A percentile compares a stretch with the other conserved stretches of the same genome.
These are phyloP conservation scores for Hipparchia semele DNA, from an alignment of 2,888 invertebrate genomes.

Conservation along the genomic window DNA sequence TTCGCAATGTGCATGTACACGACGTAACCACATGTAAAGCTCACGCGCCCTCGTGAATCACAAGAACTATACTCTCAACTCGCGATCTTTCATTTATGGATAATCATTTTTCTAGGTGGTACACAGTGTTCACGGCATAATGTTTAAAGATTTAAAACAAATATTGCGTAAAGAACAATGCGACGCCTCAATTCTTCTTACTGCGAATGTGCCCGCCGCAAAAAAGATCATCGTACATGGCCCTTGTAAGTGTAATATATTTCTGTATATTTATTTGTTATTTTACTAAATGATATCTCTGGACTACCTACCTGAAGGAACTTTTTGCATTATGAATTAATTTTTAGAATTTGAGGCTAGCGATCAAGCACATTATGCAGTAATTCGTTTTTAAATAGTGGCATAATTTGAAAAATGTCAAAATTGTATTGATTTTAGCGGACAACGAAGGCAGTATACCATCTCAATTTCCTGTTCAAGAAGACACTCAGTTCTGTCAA, in stretches of 20 bases:
- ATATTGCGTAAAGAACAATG: slow-evolving; percentile 99
- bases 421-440: slow-evolving; percentile 67
- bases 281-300: not conserved
- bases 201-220: slow-evolving; percentile 99
- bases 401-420: too few relatives aligned
- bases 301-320: too few relatives aligned
- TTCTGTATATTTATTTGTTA: not conserved
- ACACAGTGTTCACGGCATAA: slow-evolving; percentile 99
- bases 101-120: slow-evolving; percentile 87
- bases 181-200: slow-evolving; percentile 97
- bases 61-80: not conserved
- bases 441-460: slow-evolving; percentile 97
- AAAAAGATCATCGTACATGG: slow-evolving; percentile 99
- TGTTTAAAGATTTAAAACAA: slow-evolving; percentile 99
- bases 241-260: slow-evolving; percentile 66
- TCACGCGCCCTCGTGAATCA: too few relatives aligned
- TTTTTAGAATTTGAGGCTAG: too few relatives aligned
- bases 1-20: too few relatives aligned
- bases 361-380: too few relatives aligned
- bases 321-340: too few relatives aligned
- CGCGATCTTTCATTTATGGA: slow-evolving; percentile 17
- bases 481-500: slow-evolving; percentile 98
- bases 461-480: slow-evolving; percentile 98
- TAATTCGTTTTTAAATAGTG: too few relatives aligned
- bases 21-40: too few relatives aligned